Evolutionary conservation across 2,797 vertebrate species (phyloP).

Genomic region (Pseudopleuronectes americanus): DNA sequence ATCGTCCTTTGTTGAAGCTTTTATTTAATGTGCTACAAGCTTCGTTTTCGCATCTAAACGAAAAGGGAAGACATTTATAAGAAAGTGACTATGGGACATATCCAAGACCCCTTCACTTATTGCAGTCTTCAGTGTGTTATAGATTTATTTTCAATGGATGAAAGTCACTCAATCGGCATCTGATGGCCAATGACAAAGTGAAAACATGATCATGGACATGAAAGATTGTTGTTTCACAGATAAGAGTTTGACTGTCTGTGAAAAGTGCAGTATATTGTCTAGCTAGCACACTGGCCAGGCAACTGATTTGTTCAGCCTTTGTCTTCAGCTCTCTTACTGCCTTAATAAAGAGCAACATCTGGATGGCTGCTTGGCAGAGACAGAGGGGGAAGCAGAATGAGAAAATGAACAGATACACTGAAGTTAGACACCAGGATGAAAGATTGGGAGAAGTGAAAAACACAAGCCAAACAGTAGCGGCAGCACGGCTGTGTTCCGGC

Average conservation of each 20-base stretch:
- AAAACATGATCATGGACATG: too few relatives aligned
- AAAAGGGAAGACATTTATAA: too few relatives aligned
- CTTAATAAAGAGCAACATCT: slow-evolving; percentile 43
- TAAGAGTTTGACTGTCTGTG: not conserved
- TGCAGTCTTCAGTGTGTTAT: too few relatives aligned
- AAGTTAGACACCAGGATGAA: slow-evolving; percentile 39
- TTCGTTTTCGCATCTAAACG: too few relatives aligned
- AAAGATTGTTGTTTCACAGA: not conserved
- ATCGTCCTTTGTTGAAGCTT: too few relatives aligned
- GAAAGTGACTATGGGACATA: too few relatives aligned
- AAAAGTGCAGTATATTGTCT: too few relatives aligned
- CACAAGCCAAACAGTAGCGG: slow-evolving; percentile 19
- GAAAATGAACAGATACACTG: slow-evolving; percentile 45
- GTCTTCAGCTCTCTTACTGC: slow-evolving; percentile 5
- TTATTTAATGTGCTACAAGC: too few relatives aligned
- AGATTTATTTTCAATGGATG: too few relatives aligned
- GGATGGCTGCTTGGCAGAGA: slow-evolving; percentile 6
- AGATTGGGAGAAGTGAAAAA: slow-evolving; percentile 48
- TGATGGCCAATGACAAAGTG: too few relatives aligned
- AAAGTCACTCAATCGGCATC: too few relatives aligned
- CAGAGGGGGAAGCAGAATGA: slow-evolving; percentile 14
- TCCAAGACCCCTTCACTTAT: too few relatives aligned
- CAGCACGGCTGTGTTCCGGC: slow-evolving; percentile 18
- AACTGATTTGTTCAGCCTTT: not conserved
- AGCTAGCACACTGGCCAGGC: not conserved